Conservation (phyloP, 1,140 invertebrate genomes). For the Latrodectus geometricus region DNA sequence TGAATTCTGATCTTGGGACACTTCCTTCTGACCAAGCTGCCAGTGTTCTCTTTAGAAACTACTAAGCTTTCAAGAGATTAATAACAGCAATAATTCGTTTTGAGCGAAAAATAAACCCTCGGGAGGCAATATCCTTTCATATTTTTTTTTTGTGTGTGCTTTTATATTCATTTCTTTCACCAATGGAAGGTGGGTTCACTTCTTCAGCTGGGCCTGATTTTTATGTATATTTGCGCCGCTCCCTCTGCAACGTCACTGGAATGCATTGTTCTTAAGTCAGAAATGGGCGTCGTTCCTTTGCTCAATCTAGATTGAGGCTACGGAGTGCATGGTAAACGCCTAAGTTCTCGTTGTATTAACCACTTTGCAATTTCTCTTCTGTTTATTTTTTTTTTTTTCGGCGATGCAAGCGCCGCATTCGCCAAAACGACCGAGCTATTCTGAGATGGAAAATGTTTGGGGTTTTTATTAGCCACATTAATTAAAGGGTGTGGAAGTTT, state of each 20-base stretch:
- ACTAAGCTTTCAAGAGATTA: background rate
- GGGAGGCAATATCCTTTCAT: background rate
- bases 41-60: background rate
- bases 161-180: no score
- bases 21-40: background rate
- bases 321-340: background rate
- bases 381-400: no score
- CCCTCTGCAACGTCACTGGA: background rate
- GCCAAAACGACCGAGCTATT: no score
- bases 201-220: slow-evolving; percentile 19
- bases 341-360: background rate
- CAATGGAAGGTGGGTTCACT: background rate
- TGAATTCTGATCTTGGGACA: background rate
- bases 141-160: background rate
- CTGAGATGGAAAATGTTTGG: no score
- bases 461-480: no score
- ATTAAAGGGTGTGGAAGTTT: no score
- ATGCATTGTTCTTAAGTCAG: slow-evolving; percentile 12
- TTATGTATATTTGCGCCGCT: slow-evolving; percentile 26
- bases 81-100: background rate
- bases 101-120: background rate
- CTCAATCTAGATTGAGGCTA: slow-evolving; percentile 33
- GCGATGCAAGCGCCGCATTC: no score
- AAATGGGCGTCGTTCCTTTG: slow-evolving; percentile 16
- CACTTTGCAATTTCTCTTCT: no score